These are phyloP conservation scores for Pseudopodoces humilis DNA, from an alignment of 2,113 vertebrate species.

Conservation along the genomic window DNA sequence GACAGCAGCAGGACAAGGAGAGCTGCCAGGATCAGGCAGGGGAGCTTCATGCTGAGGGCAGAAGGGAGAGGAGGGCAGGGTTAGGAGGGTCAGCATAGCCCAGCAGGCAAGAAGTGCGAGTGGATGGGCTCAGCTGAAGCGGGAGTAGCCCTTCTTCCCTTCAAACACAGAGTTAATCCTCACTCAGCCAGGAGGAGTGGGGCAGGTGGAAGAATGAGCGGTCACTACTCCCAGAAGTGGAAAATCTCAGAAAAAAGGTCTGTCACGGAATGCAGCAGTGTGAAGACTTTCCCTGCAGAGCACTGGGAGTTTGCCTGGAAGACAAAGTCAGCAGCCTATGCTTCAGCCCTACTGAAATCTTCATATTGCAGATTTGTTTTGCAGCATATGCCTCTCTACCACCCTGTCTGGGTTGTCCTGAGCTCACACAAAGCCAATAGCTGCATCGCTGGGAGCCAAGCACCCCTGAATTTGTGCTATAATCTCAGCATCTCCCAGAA, in stretches of 20 bases:
- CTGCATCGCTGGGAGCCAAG: neutral
- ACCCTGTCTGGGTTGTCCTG: neutral
- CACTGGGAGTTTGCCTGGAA: neutral
- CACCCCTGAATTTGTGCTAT: neutral
- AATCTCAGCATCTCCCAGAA: neutral
- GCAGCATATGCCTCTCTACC: neutral
- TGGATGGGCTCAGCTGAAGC: neutral
- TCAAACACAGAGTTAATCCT: neutral
- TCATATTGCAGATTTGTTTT: neutral
- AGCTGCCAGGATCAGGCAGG: neutral
- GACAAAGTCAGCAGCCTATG: neutral
- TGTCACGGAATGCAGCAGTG: neutral
- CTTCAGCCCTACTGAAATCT: neutral
- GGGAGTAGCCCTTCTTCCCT: neutral
- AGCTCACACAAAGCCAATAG: neutral
- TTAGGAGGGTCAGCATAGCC: neutral
- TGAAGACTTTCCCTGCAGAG: neutral
- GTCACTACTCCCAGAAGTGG: neutral
- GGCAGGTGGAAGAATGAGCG: neutral
- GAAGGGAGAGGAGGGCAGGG: neutral
- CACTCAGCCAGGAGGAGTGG: neutral
- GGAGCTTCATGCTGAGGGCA: constrained; percentile 55
- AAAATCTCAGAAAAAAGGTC: neutral
- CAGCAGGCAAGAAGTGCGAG: neutral
- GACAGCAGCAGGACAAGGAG: constrained; percentile 48